phyloP scores from a whole-genome alignment of 2,888 invertebrate genomes.

The Pardosa pseudoannulata region DNA sequence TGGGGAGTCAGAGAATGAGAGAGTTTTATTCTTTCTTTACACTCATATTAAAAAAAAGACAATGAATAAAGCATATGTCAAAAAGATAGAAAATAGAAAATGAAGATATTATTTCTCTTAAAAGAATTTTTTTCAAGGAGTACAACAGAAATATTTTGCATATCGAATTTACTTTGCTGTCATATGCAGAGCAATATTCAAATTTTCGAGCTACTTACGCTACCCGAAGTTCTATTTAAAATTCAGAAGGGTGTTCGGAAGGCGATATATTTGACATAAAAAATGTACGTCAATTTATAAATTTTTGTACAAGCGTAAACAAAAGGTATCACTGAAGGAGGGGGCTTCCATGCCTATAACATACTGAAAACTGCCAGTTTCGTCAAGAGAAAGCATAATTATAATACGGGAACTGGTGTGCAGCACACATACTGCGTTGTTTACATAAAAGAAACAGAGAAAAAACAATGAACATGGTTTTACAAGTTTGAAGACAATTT shows the following conservation, averaged over 20 bases:
- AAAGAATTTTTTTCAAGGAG: not conserved
- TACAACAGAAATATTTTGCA: not conserved
- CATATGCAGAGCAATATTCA: slow-evolving; percentile 5
- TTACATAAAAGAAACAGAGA: too few species aligned
- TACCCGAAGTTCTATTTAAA: not conserved
- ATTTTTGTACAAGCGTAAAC: too few species aligned
- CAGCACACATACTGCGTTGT: too few species aligned
- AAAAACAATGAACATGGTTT: too few species aligned
- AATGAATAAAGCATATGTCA: slow-evolving; percentile 12
- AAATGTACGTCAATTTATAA: too few species aligned
- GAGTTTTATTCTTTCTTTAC: slow-evolving; percentile 9
- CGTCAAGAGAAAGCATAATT: too few species aligned
- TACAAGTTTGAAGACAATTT: too few species aligned
- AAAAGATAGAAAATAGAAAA: not conserved
- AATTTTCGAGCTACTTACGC: not conserved
- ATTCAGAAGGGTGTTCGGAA: not conserved
- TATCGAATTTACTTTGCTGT: not conserved
- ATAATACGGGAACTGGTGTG: too few species aligned
- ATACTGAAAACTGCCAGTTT: too few species aligned
- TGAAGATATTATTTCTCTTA: slow-evolving; percentile 3
- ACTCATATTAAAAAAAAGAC: not conserved
- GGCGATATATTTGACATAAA: not conserved
- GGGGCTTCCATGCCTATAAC: too few species aligned
- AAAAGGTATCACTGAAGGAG: too few species aligned
- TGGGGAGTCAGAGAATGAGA: slow-evolving; percentile 45